Evolutionary conservation across 2,888 invertebrate species (phyloP).

Genomic region (Tethea ocularis): DNA sequence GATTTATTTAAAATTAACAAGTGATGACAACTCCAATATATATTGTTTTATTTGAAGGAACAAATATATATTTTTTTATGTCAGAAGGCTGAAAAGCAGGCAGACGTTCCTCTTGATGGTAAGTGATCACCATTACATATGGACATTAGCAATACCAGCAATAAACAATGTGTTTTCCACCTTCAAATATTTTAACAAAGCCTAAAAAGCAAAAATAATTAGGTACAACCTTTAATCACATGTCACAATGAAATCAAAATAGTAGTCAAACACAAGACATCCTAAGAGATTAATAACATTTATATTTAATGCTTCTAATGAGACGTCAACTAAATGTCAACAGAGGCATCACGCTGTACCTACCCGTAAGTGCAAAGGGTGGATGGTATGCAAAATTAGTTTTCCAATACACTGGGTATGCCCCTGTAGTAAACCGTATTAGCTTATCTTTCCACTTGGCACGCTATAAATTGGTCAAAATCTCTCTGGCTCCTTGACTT

Average conservation of each 20-base stretch:
- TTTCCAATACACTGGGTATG: conserved; percentile 76
- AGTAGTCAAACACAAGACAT: background rate
- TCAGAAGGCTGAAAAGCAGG: too few species aligned
- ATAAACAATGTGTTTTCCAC: too few species aligned
- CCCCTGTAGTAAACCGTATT: conserved; percentile 65
- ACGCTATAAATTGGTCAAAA: conserved; percentile 84
- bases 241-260: background rate
- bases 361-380: conserved; percentile 42
- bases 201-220: background rate
- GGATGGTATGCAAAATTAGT: conserved; percentile 76
- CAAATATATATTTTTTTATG: too few species aligned
- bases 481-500: conserved; percentile 77
- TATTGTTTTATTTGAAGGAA: too few species aligned
- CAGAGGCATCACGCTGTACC: conserved; percentile 23
- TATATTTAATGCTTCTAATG: background rate
- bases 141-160: too few species aligned
- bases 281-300: background rate
- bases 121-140: too few species aligned
- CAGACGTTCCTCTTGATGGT: too few species aligned
- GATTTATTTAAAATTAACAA: too few species aligned
- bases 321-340: conserved; percentile 12
- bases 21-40: too few species aligned
- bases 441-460: conserved; percentile 83
- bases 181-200: too few species aligned
- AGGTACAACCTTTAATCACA: background rate